These are phyloP conservation scores for Sebastolobus alascanus DNA, from an alignment of 2,797 vertebrate genomes.

Conservation along the genomic window DNA sequence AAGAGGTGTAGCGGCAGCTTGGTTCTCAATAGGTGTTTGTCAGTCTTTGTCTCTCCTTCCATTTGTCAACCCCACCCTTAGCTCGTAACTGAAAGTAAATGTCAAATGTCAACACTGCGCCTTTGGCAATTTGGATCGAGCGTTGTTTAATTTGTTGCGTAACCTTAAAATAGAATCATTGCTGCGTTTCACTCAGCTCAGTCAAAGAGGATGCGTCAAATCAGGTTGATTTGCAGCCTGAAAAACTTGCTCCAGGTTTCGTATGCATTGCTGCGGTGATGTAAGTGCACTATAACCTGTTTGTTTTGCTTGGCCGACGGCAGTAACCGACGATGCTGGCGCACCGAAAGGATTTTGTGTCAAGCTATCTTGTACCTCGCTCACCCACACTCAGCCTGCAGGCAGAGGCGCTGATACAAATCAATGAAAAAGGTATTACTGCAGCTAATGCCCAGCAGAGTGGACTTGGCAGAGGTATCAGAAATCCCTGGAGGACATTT, in stretches of 20 bases:
- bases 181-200: background rate
- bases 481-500: conserved; percentile 45
- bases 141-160: conserved; percentile 43
- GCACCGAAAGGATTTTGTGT: conserved; percentile 31
- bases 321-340: conserved; percentile 31
- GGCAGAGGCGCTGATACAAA: conserved; percentile 55
- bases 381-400: conserved; percentile 41
- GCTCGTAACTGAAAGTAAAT: conserved; percentile 43
- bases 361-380: conserved; percentile 33
- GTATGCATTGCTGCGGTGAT: background rate
- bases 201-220: conserved; percentile 10
- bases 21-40: conserved; percentile 31
- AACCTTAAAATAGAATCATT: conserved; percentile 17
- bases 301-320: conserved; percentile 46
- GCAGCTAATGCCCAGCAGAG: conserved; percentile 58
- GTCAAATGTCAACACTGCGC: conserved; percentile 57
- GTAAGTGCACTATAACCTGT: conserved; percentile 29
- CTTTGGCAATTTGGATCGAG: conserved; percentile 45
- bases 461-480: conserved; percentile 51
- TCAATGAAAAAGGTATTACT: conserved; percentile 68
- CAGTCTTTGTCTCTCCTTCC: conserved; percentile 44
- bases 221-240: conserved; percentile 24
- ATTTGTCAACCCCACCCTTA: conserved; percentile 65
- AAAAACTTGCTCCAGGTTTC: conserved; percentile 15
- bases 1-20: conserved; percentile 29